Evolutionary conservation across 2,113 vertebrate genomes (phyloP).

Genomic region (Heteronetta atricapilla): DNA sequence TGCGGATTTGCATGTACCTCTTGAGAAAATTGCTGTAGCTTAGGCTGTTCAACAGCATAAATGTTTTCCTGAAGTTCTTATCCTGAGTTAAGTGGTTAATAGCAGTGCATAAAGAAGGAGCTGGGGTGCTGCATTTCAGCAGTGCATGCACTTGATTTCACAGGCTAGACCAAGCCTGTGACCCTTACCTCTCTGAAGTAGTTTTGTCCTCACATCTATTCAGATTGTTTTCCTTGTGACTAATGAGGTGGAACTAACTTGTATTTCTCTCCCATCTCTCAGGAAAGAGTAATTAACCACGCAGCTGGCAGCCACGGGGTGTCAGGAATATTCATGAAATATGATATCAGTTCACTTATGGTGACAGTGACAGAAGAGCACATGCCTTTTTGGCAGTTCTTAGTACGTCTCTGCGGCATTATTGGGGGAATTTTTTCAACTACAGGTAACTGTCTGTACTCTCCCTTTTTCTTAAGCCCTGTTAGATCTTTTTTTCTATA

Average conservation of each 20-base stretch:
- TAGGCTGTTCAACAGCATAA: neutral
- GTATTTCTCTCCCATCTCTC: neutral
- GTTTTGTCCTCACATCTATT: neutral
- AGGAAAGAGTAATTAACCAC: slow-evolving; percentile 96
- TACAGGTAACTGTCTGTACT: slow-evolving; percentile 79
- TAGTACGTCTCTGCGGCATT: slow-evolving; percentile 95
- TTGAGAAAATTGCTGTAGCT: neutral
- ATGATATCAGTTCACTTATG: slow-evolving; percentile 96
- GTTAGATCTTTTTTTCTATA: neutral
- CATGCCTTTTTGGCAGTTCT: slow-evolving; percentile 98
- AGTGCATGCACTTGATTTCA: neutral
- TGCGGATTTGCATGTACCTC: neutral
- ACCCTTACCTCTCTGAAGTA: neutral
- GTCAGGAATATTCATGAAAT: slow-evolving; percentile 99
- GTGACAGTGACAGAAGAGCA: slow-evolving; percentile 96
- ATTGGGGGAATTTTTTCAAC: slow-evolving; percentile 98
- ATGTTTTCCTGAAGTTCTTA: neutral
- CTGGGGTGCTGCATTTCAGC: neutral
- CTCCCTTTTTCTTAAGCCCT: neutral
- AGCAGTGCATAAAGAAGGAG: neutral
- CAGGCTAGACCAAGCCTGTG: neutral
- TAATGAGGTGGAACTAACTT: neutral
- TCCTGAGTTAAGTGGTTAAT: neutral
- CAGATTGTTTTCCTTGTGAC: neutral
- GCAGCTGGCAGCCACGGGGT: slow-evolving; percentile 96